Conservation (phyloP, 2,113 vertebrate species). For the Trachemys scripta region DNA sequence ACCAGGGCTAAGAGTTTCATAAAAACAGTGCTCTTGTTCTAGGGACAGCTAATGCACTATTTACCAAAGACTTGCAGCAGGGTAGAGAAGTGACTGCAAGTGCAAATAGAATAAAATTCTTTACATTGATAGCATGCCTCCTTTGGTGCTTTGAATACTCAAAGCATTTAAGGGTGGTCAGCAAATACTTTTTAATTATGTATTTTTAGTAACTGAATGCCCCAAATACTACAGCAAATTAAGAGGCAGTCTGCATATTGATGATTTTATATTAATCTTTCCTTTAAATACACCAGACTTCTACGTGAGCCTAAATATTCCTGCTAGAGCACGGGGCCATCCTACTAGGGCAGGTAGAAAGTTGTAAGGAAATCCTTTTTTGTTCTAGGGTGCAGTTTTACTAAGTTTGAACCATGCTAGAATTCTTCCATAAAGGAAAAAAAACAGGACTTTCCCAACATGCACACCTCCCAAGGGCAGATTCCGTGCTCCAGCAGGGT, state of each 20-base stretch:
- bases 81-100: neutral
- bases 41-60: neutral
- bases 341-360: neutral
- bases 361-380: neutral
- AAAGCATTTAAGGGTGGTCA: neutral
- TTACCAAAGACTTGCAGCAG: neutral
- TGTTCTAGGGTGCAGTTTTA: neutral
- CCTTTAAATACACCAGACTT: neutral
- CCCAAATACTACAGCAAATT: neutral
- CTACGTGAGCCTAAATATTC: neutral
- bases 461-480: neutral
- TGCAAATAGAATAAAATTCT: neutral
- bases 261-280: neutral
- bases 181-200: neutral
- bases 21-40: no score
- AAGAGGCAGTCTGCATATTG: neutral
- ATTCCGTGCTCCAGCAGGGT: neutral
- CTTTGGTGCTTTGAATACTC: rapidly evolving
- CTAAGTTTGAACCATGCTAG: neutral
- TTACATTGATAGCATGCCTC: neutral
- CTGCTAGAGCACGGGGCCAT: neutral
- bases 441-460: neutral
- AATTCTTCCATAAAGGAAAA: neutral
- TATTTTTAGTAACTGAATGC: neutral
- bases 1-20: neutral